Evolutionary conservation across 2,797 vertebrate species (phyloP), one percentile per base, ranked within the genome.

Genomic region (Fistularia commersonii): DNA sequence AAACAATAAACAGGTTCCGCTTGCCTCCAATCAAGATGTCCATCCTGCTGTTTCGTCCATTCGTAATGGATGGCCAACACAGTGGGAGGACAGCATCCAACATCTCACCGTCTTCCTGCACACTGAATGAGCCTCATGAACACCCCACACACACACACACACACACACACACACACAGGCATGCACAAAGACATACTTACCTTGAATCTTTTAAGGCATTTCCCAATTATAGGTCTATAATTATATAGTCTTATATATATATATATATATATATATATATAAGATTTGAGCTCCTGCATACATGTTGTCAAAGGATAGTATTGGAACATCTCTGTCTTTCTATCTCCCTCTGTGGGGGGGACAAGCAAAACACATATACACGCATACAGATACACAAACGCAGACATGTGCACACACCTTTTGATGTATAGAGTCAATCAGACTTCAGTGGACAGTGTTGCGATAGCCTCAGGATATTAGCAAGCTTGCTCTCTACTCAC

Each of bases 381-480:
- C 23, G 4, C 4, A 23, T 4, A 23, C 2, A 23, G 2, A 23
- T 4, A 23, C 23, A 23, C 4, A 23, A 23, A 23, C 2, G 39
- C 8, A 41, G 39, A 41, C 42, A 3, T 3, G 1, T 46, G 7
- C 59, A 41, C 54, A 41, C 50, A 32, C 43, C 0, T 35, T 70
- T 51, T 83, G 81, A 87, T 83, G 73, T 79, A 81, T 82, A 64
- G 77, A 75, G 60, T 84, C 80, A 81, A 82, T 85, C 83, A 79
- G 73, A 62, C 69, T 79, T 49, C 64, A 65, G 61, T 66, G 74
- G 72, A 69, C 63, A 48, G 59, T 54, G 79, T 41, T 54, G 71
- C n/a, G 59, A 54, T 60, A 8, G 75, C 81, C 72, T 61, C 40
- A 36, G 76, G 82, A 81, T 69, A 81, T 81, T 69, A 78, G 78